These are phyloP conservation scores for Archocentrus centrarchus DNA, from an alignment of 2,113 vertebrate genomes.

Conservation along the genomic window DNA sequence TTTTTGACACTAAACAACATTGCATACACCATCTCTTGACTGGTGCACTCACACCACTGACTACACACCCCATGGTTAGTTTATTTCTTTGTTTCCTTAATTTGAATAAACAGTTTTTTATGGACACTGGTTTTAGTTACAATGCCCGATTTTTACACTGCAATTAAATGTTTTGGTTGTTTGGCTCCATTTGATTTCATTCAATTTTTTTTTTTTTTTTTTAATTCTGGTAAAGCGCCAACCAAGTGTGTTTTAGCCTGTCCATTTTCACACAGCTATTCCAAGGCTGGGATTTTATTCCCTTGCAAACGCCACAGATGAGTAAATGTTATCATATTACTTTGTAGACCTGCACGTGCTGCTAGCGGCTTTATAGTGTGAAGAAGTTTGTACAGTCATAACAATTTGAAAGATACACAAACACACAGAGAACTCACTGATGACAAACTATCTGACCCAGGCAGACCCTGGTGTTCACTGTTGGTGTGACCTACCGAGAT, in stretches of 20 bases:
- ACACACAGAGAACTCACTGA: not conserved
- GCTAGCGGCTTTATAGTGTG: not conserved
- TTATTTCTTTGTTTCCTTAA: too few relatives aligned
- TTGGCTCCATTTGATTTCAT: not conserved
- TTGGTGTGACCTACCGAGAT: constrained; percentile 85
- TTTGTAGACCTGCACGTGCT: not conserved
- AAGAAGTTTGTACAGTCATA: not conserved
- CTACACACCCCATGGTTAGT: too few relatives aligned
- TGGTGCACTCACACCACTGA: too few relatives aligned
- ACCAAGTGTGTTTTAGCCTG: not conserved
- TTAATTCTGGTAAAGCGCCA: not conserved
- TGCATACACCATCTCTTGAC: too few relatives aligned
- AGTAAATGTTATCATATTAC: not conserved
- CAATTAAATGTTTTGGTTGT: rapidly evolving
- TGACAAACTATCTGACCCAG: not conserved
- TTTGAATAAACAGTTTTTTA: not conserved
- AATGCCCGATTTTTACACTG: not conserved
- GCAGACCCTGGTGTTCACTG: not conserved
- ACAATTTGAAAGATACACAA: not conserved
- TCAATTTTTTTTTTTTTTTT: not conserved
- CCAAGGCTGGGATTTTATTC: not conserved
- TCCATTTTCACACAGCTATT: not conserved
- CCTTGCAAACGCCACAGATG: not conserved
- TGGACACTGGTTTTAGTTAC: not conserved
- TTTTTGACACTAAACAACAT: too few relatives aligned